Evolutionary conservation across 2,888 invertebrate species (phyloP).

Genomic region (Stenoptilia bipunctidactyla): DNA sequence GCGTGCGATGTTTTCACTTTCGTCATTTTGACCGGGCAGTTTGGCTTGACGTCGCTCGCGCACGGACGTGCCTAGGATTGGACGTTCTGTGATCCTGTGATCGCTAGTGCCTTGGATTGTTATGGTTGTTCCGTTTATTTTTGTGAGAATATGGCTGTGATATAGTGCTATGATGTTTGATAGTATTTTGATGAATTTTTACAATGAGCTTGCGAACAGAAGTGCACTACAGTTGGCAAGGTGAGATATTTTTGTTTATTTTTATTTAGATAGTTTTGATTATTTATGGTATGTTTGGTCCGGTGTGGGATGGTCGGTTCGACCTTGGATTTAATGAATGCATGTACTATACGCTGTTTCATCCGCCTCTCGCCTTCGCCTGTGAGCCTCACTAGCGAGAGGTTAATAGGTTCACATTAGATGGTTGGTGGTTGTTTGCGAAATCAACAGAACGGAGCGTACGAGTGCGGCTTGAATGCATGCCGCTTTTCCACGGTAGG

Average conservation of each 20-base stretch:
- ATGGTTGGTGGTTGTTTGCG: conserved; percentile 67
- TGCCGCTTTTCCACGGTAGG: conserved; percentile 50
- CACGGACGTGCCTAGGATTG: conserved; percentile 64
- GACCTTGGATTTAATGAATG: conserved; percentile 68
- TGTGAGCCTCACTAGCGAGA: conserved; percentile 59
- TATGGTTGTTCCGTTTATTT: conserved; percentile 40
- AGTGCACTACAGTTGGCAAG: conserved; percentile 69
- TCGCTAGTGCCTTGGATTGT: conserved; percentile 57
- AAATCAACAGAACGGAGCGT: conserved; percentile 49
- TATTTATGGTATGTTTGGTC: conserved; percentile 28
- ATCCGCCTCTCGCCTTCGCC: conserved; percentile 67
- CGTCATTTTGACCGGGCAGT: conserved; percentile 71
- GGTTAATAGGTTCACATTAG: conserved; percentile 72
- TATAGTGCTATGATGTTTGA: conserved; percentile 69
- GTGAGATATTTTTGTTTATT: conserved; percentile 59
- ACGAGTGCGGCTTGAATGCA: conserved; percentile 29
- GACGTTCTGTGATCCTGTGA: conserved; percentile 47
- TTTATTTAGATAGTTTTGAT: conserved; percentile 30
- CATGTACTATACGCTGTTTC: conserved; percentile 47
- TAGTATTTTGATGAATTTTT: conserved; percentile 63
- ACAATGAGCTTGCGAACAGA: conserved; percentile 68
- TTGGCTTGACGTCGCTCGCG: conserved; percentile 67
- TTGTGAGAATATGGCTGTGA: conserved; percentile 65
- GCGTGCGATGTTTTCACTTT: conserved; percentile 72
- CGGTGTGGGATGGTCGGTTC: conserved; percentile 21